Conservation (phyloP, 2,797 vertebrate genomes). For the Rhynchonycteris naso region DNA sequence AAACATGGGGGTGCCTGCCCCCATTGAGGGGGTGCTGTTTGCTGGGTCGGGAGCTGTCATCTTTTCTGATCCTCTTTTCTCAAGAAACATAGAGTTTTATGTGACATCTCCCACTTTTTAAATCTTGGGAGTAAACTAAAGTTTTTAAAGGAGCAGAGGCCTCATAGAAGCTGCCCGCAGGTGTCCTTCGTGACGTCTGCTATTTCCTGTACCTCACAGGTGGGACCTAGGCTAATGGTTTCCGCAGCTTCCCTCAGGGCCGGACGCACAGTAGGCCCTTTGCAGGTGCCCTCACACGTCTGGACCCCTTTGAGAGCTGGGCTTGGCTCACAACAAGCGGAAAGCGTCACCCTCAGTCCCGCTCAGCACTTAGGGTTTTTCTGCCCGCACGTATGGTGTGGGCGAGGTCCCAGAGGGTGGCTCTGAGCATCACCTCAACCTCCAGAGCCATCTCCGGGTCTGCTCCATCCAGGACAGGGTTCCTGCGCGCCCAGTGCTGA, state of each 20-base stretch:
- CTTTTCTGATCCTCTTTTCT: not conserved
- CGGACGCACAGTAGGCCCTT: not conserved
- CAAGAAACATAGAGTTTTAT: not conserved
- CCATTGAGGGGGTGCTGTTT: not conserved
- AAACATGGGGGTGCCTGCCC: not conserved
- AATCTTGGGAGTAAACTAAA: not conserved
- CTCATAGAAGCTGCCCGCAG: not conserved
- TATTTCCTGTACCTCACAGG: not conserved
- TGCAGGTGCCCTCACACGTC: not conserved
- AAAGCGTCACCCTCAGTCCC: not conserved
- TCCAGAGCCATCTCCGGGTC: not conserved
- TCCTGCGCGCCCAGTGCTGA: not conserved
- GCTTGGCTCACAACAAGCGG: not conserved
- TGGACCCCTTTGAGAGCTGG: not conserved
- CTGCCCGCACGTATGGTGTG: not conserved
- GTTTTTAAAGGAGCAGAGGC: not conserved
- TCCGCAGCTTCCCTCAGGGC: not conserved
- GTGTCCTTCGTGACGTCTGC: not conserved
- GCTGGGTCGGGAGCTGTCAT: not conserved
- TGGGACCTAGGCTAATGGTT: fast-evolving
- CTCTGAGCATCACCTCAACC: not conserved
- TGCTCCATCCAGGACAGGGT: not conserved
- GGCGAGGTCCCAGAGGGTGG: not conserved
- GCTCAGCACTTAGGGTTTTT: not conserved
- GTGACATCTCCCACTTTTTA: not conserved